These are phyloP conservation scores for Ophion obscuratus DNA, from an alignment of 2,888 invertebrate species.

Conservation along the genomic window DNA sequence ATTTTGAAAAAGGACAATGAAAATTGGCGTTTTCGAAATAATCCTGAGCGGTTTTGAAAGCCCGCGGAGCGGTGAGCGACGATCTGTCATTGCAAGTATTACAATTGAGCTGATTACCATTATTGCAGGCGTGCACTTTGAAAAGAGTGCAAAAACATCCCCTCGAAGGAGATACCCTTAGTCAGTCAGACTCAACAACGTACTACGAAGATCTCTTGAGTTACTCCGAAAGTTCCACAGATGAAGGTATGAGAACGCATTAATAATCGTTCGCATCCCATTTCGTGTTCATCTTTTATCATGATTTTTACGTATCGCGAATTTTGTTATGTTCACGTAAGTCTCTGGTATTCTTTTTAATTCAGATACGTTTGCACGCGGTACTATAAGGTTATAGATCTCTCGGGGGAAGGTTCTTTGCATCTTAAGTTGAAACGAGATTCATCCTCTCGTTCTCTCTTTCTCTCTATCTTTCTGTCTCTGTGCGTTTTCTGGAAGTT, in stretches of 20 bases:
- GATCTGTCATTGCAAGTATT: background rate
- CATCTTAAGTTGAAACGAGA: slow-evolving; percentile 53
- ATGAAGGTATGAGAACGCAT: slow-evolving; percentile 88
- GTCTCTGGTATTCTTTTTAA: slow-evolving; percentile 12
- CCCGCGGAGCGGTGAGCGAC: background rate
- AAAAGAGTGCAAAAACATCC: slow-evolving; percentile 93
- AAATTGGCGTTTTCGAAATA: too few species aligned
- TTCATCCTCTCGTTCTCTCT: slow-evolving; percentile 24
- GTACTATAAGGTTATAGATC: slow-evolving; percentile 70
- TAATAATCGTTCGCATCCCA: slow-evolving; percentile 57
- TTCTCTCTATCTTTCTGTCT: slow-evolving; percentile 33
- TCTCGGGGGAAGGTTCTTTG: slow-evolving; percentile 75
- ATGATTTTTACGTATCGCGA: slow-evolving; percentile 36
- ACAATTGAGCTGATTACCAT: background rate
- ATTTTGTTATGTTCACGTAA: slow-evolving; percentile 60
- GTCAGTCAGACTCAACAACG: slow-evolving; percentile 96
- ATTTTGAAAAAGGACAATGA: background rate
- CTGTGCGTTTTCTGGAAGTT: slow-evolving; percentile 41
- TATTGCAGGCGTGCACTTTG: slow-evolving; percentile 89
- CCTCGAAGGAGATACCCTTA: slow-evolving; percentile 93
- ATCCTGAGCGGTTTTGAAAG: background rate
- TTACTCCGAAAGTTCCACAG: slow-evolving; percentile 95
- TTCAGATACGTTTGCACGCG: slow-evolving; percentile 56
- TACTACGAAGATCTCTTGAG: slow-evolving; percentile 97
- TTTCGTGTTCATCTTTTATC: slow-evolving; percentile 60